These are phyloP conservation scores for Lanius ludovicianus DNA, from an alignment of 2,113 vertebrate species.

Conservation along the genomic window DNA sequence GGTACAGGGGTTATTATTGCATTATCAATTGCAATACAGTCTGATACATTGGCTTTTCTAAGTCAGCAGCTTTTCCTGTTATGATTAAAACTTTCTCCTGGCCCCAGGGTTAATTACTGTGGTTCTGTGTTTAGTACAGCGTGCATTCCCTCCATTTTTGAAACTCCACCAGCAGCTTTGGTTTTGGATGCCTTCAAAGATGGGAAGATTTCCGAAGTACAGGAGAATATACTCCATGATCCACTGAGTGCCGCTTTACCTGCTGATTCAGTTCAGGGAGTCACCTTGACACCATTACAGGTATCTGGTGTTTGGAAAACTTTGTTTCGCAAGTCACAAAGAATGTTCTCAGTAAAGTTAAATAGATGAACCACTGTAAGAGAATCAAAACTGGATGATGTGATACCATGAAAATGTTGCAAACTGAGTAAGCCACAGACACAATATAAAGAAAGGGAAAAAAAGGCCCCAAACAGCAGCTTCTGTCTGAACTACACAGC, in stretches of 20 bases:
- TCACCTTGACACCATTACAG: conserved; percentile 81
- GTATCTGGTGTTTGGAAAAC: conserved; percentile 66
- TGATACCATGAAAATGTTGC: background rate
- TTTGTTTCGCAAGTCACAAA: background rate
- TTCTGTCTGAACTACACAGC: background rate
- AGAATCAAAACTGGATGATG: background rate
- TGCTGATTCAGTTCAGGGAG: conserved; percentile 57
- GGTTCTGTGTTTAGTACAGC: conserved; percentile 74
- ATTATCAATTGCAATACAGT: background rate
- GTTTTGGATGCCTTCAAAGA: conserved; percentile 73
- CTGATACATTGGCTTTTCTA: background rate
- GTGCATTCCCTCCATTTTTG: conserved; percentile 77
- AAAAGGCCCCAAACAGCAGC: background rate
- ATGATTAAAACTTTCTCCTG: background rate
- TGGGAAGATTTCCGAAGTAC: conserved; percentile 35
- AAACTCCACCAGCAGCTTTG: conserved; percentile 73
- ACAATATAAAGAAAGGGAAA: background rate
- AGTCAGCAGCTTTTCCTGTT: background rate
- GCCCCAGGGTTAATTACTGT: background rate
- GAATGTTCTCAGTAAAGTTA: background rate
- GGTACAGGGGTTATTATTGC: background rate
- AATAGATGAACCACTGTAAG: background rate
- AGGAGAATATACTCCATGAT: background rate
- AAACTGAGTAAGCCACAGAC: background rate
- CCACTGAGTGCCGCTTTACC: background rate